These are phyloP conservation scores for Rotaria magnacalcarata DNA, from an alignment of 2,888 invertebrate species.

Conservation along the genomic window DNA sequence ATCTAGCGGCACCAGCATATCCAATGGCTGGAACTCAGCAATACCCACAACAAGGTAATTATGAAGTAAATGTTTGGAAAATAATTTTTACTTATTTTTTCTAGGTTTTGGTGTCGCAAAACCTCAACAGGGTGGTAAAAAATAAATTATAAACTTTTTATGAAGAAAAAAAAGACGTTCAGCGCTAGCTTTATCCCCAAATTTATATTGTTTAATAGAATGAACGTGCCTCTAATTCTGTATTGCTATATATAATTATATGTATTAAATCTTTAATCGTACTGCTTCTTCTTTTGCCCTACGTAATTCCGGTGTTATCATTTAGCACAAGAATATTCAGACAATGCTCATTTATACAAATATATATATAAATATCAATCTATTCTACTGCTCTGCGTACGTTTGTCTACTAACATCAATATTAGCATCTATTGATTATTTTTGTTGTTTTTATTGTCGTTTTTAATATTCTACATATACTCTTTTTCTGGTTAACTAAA, in stretches of 20 bases:
- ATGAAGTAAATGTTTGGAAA: not conserved
- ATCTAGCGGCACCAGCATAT: not conserved
- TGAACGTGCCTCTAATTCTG: no score
- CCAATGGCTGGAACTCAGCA: constrained; percentile 11
- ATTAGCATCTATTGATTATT: not conserved
- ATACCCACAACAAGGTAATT: constrained; percentile 17
- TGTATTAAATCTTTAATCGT: no score
- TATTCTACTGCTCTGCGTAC: not conserved
- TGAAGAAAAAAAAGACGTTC: not conserved
- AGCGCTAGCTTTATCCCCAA: no score
- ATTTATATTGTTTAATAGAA: not conserved
- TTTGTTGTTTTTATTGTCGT: not conserved
- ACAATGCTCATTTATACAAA: no score
- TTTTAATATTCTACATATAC: not conserved
- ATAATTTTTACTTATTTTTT: not conserved
- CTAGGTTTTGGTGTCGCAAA: not conserved
- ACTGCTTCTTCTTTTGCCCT: not conserved
- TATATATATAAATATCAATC: not conserved
- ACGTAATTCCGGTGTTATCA: not conserved
- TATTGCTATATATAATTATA: no score
- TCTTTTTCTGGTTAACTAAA: not conserved
- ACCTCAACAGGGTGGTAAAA: not conserved
- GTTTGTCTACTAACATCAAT: not conserved
- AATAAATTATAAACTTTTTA: not conserved
- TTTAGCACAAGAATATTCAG: not conserved